Evolutionary conservation across 2,888 invertebrate species (phyloP).

Genomic region (Lymantria dispar): DNA sequence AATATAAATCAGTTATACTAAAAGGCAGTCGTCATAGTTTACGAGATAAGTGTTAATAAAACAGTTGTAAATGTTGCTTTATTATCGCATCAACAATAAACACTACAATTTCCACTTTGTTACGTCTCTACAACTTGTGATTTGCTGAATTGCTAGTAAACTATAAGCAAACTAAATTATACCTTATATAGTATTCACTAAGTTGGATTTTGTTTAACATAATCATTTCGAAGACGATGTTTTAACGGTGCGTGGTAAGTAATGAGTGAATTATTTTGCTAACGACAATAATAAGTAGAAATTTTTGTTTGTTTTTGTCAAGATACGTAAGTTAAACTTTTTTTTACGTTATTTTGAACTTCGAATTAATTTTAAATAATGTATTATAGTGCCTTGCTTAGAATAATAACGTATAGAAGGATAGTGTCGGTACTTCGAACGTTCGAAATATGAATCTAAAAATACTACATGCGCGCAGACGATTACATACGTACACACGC

Average conservation of each 20-base stretch:
- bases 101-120: slow-evolving; percentile 47
- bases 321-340: not conserved
- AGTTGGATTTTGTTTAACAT: not conserved
- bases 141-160: slow-evolving; percentile 32
- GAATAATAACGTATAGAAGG: too few species aligned
- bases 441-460: too few species aligned
- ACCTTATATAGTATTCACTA: slow-evolving; percentile 4
- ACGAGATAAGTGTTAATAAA: slow-evolving; percentile 50
- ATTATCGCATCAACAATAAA: slow-evolving; percentile 50
- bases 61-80: slow-evolving; percentile 48
- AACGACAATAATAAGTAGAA: slow-evolving; percentile 19
- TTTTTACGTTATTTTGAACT: slow-evolving; percentile 1
- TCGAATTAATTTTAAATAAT: not conserved
- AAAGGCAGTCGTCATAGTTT: slow-evolving; percentile 37
- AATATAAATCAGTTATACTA: slow-evolving; percentile 19
- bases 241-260: slow-evolving; percentile 30
- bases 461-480: too few species aligned
- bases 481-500: too few species aligned
- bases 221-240: slow-evolving; percentile 9
- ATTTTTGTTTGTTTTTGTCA: slow-evolving; percentile 3
- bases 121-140: slow-evolving; percentile 37
- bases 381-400: too few species aligned
- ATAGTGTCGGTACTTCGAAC: too few species aligned
- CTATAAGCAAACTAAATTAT: slow-evolving; percentile 5
- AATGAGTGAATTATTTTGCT: slow-evolving; percentile 38